phyloP scores from a whole-genome alignment of 2,113 vertebrate genomes.

The Aegithalos caudatus region DNA sequence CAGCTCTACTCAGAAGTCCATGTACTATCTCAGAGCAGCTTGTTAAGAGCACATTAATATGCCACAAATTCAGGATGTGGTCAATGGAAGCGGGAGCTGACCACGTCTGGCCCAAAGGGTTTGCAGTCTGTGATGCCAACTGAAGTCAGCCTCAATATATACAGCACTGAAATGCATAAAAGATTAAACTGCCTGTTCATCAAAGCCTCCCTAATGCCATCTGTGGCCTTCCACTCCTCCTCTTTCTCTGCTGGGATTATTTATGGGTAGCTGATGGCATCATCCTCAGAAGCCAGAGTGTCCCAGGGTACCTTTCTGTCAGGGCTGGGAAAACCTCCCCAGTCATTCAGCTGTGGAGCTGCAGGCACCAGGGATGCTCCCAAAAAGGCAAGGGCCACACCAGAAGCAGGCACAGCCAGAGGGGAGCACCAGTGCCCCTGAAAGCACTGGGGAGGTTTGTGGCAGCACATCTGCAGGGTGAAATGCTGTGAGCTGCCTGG shows the following conservation, averaged over 20 bases:
- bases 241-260: constrained; percentile 47
- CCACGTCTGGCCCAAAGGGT: background rate
- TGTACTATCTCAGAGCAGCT: background rate
- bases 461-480: background rate
- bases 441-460: background rate
- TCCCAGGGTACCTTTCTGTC: constrained; percentile 36
- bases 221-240: constrained; percentile 61
- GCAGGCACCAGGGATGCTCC: background rate
- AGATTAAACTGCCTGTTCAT: constrained; percentile 64
- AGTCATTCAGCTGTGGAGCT: constrained; percentile 14
- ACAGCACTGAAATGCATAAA: constrained; percentile 34
- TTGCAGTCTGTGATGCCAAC: constrained; percentile 1
- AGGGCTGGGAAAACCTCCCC: constrained; percentile 22
- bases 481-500: background rate
- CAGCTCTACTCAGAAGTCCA: background rate
- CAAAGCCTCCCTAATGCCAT: constrained; percentile 58
- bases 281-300: constrained; percentile 40
- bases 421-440: background rate
- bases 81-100: background rate
- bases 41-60: background rate
- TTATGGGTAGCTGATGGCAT: constrained; percentile 61
- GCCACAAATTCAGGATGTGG: background rate
- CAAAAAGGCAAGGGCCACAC: background rate
- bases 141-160: constrained; percentile 61
- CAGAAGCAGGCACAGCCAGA: background rate